Evolutionary conservation across 2,113 vertebrate genomes (phyloP).

Genomic region (Cariama cristata): DNA sequence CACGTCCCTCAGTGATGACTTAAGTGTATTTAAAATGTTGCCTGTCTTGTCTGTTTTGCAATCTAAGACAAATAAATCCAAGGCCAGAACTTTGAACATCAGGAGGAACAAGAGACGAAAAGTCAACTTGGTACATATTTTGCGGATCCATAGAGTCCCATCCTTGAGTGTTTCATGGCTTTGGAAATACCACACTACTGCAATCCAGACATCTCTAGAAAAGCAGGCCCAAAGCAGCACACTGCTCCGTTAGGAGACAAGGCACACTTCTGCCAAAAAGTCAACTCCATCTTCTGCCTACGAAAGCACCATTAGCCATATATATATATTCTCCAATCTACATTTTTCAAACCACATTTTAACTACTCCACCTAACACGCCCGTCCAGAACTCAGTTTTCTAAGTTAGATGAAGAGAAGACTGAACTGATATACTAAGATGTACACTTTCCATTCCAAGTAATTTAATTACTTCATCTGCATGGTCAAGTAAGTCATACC

Average conservation of each 20-base stretch:
- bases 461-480: not conserved
- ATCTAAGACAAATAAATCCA: not conserved
- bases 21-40: not conserved
- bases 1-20: fast-evolving
- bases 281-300: not conserved
- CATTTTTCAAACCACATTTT: not conserved
- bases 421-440: not conserved
- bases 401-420: not conserved
- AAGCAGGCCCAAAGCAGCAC: not conserved
- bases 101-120: not conserved
- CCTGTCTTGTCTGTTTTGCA: not conserved
- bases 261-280: not conserved
- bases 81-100: not conserved
- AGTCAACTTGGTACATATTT: not conserved
- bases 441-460: not conserved
- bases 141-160: not conserved
- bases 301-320: not conserved
- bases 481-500: not conserved
- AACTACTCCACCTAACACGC: not conserved
- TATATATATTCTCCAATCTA: fast-evolving
- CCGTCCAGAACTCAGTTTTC: not conserved
- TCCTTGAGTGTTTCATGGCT: not conserved
- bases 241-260: fast-evolving
- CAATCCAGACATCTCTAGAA: not conserved
- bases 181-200: not conserved